Evolutionary conservation across 2,888 invertebrate species (phyloP), one percentile per base, ranked within the genome.

Genomic region (Cryptophagus acutangulus): DNA sequence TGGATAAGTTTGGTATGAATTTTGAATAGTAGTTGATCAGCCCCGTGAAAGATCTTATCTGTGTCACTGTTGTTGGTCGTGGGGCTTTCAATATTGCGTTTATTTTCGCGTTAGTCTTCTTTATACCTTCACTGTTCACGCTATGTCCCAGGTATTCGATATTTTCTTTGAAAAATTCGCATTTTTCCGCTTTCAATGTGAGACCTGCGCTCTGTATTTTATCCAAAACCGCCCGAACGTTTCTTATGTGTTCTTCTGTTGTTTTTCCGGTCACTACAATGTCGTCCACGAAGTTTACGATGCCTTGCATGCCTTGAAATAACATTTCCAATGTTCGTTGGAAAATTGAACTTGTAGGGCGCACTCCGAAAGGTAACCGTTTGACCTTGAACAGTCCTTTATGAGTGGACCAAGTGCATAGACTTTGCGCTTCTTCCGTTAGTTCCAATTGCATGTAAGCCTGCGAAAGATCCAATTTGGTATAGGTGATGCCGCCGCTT

Each of bases 71-170:
- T 44, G 4, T 25, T 3, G 48, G 47, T 17, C 9, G 6, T 5
- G 40, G 38, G 8, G 34, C 30, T 15, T 37, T 26, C 20, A 30
- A 1, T 9, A 58, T 51, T 5, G 43, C 50, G n/a, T 26, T 8
- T 3, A 26, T 8, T 26, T 26, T 51, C 4, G 43, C 50, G n/a
- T 26, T 8, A 3, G 12, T 8, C 12, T 26, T 26, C 9, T 26
- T 26, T 26, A 58, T 36, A 10, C 59, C 55, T 1, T 49, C 13
- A 14, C 36, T 39, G 33, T 51, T 45, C 9, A 59, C 40, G 5
- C n/a, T 16, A 40, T 50, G 48, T 2, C 55, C 55, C n/a, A 56
- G 37, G 37, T 46, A 54, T n/a, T 36, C 30, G 15, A 52, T 17
- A 10, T 36, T 36, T 2, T 36, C 20, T 37, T 42, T 35, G 20